Conservation (phyloP, 1,140 invertebrate species). For the Ceratitis capitata region DNA sequence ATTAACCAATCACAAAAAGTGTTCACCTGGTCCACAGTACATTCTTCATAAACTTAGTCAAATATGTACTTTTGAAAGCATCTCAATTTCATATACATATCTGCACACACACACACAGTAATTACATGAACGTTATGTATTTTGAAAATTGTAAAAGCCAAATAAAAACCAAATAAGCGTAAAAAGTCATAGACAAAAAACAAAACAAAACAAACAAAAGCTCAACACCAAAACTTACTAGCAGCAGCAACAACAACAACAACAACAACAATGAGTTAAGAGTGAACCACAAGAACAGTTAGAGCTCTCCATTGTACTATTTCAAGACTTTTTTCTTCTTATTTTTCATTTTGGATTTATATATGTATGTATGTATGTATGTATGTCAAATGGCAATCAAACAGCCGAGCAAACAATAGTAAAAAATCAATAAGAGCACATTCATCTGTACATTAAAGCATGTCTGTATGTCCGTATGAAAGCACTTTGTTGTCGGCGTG, state of each 20-base stretch:
- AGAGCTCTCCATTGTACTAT: background rate
- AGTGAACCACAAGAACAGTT: constrained; percentile 26
- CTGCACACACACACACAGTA: background rate
- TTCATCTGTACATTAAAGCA: background rate
- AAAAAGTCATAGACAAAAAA: background rate
- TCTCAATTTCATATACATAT: background rate
- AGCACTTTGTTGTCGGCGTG: background rate
- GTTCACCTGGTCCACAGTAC: background rate
- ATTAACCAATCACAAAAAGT: too few relatives aligned
- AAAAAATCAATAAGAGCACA: background rate
- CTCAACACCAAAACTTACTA: background rate
- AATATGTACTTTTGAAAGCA: background rate
- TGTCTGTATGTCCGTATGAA: background rate
- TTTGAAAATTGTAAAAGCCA: background rate
- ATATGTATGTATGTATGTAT: too few relatives aligned
- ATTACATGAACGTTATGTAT: background rate
- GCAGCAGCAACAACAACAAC: background rate
- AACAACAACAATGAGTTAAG: background rate
- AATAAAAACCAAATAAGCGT: constrained; percentile 8
- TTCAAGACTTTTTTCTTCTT: background rate
- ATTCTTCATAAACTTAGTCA: background rate
- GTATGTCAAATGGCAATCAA: constrained; percentile 34
- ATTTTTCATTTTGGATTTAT: constrained; percentile 17
- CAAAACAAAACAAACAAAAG: background rate
- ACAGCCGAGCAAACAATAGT: constrained; percentile 3